Percentiles rank a stretch among this genome's conserved stretches.
Evolutionary conservation across 2,888 invertebrate species (phyloP).

Genomic region (Parascotia fuliginaria): DNA sequence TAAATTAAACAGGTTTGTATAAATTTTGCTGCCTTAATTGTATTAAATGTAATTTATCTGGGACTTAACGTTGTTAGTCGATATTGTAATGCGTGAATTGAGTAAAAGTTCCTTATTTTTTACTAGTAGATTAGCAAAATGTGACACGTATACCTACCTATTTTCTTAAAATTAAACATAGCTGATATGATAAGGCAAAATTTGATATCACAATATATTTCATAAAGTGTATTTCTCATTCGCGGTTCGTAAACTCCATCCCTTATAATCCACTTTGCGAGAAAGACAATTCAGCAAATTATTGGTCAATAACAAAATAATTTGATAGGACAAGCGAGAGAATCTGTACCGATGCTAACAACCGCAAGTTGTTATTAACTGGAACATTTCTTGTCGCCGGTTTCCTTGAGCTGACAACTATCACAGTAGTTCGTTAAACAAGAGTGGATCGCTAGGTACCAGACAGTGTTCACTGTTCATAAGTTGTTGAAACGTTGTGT

Average conservation of each 20-base stretch:
- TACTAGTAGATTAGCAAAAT: too few relatives aligned
- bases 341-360: constrained; percentile 43
- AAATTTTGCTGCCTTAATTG: constrained; percentile 4
- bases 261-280: constrained; percentile 26
- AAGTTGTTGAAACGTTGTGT: constrained; percentile 51
- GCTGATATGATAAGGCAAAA: constrained; percentile 4
- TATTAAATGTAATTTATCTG: constrained; percentile 2
- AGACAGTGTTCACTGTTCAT: constrained; percentile 51
- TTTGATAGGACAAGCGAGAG: constrained; percentile 45
- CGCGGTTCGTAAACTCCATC: constrained; percentile 20
- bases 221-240: constrained; percentile 10
- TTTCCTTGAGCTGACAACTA: constrained; percentile 62
- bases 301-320: constrained; percentile 52
- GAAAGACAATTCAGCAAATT: constrained; percentile 36
- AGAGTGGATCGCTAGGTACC: constrained; percentile 44
- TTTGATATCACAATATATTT: constrained; percentile 20
- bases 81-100: not conserved
- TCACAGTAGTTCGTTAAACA: constrained; percentile 57
- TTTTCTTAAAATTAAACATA: not conserved
- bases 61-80: not conserved
- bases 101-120: too few relatives aligned
- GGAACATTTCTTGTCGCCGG: constrained; percentile 60
- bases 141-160: too few relatives aligned
- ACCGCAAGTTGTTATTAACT: constrained; percentile 59
- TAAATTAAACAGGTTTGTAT: constrained; percentile 13